Evolutionary conservation across 1,140 invertebrate genomes (phyloP), one percentile per base, ranked within the genome.

Genomic region (Platyura marginata): DNA sequence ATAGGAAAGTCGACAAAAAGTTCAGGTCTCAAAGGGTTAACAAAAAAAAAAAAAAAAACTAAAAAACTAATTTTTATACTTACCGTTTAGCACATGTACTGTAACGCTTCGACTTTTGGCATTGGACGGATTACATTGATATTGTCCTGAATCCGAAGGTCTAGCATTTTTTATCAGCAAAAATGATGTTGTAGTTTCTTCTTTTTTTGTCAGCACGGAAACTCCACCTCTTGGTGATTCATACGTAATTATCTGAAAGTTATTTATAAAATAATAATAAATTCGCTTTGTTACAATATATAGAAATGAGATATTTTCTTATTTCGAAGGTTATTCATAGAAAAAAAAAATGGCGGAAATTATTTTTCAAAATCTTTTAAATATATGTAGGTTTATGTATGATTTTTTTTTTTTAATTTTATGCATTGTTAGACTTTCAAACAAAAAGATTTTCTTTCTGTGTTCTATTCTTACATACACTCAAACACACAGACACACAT

Each of bases 1-100:
- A 25, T n/a, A 25, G 6, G n/a, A 40, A 40, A 13, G n/a, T n/a
- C n/a, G n/a, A n/a, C n/a, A n/a, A n/a, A n/a, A n/a, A n/a, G n/a
- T n/a, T n/a, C n/a, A n/a, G n/a, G n/a, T n/a, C n/a, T n/a, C n/a
- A n/a, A n/a, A n/a, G n/a, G n/a, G n/a, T n/a, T n/a, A n/a, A n/a
- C n/a, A n/a, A n/a, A n/a, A n/a, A n/a, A n/a, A n/a, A n/a, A n/a
- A n/a, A n/a, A n/a, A n/a, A n/a, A n/a, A n/a, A n/a, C n/a, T n/a
- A n/a, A n/a, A n/a, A n/a, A n/a, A n/a, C n/a, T n/a, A n/a, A n/a
- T n/a, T n/a, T n/a, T n/a, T 38, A 38, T 38, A 3, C 18, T 82
- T 74, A 89, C 86, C 86, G 71, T 89, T 89, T 49, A 90, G 71
- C 51, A 90, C 85, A 62, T 90, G 84, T 45, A 90, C 84, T 41